Percentiles rank a stretch among this genome's conserved stretches.
Evolutionary conservation across 1,140 invertebrate genomes (phyloP).

Genomic region (Zaprionus capensis): DNA sequence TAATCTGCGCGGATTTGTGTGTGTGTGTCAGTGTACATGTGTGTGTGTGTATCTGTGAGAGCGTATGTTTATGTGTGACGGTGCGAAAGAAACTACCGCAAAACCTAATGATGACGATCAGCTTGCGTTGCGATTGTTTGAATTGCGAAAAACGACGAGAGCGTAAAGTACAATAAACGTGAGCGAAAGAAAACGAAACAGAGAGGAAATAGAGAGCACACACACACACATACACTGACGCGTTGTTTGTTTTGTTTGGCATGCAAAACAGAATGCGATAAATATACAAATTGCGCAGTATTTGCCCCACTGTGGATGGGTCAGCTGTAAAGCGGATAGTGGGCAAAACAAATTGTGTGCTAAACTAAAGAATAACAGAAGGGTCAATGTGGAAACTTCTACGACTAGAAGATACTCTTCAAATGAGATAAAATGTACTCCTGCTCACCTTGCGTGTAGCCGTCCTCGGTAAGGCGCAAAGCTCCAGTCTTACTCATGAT

Average conservation of each 20-base stretch:
- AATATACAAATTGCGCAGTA: conserved; percentile 27
- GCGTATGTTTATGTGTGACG: conserved; percentile 18
- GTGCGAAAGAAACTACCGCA: conserved; percentile 35
- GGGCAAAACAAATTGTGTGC: conserved; percentile 31
- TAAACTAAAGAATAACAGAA: background rate
- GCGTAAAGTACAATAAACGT: conserved; percentile 33
- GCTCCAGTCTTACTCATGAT: conserved; percentile 93
- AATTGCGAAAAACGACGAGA: conserved; percentile 37
- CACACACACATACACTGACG: conserved; percentile 1
- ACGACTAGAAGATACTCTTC: background rate
- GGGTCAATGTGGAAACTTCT: background rate
- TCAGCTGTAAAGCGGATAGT: conserved; percentile 59
- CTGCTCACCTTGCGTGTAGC: conserved; percentile 90
- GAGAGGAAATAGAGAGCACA: conserved; percentile 27
- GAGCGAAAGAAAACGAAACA: conserved; percentile 23
- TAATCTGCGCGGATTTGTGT: background rate
- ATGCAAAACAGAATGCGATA: conserved; percentile 44
- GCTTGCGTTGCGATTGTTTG: conserved; percentile 39
- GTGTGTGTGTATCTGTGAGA: background rate
- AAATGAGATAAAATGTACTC: background rate
- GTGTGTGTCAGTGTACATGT: conserved; percentile 10
- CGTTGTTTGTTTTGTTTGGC: conserved; percentile 44
- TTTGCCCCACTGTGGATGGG: conserved; percentile 54
- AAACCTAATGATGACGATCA: conserved; percentile 59
- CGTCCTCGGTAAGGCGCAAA: conserved; percentile 92